Percentiles rank a stretch among this genome's conserved stretches.
Evolutionary conservation across 1,140 invertebrate species (phyloP).

Genomic region (Aphaenogaster floridana): DNA sequence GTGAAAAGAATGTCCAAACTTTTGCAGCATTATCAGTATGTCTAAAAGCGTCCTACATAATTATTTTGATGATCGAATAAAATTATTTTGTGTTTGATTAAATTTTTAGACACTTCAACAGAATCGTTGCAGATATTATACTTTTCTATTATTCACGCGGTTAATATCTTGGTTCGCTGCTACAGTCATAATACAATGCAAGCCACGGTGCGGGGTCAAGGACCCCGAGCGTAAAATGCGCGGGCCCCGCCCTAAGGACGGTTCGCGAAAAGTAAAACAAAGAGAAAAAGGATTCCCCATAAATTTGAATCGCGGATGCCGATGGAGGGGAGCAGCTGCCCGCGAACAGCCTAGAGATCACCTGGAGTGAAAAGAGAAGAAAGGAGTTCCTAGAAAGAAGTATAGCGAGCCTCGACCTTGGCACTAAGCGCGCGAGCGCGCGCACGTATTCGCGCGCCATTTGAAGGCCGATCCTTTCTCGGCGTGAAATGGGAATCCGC

Average conservation of each 20-base stretch:
- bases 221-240: constrained; percentile 2
- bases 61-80: too few species aligned
- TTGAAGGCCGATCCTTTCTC: constrained; percentile 70
- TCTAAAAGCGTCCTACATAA: too few species aligned
- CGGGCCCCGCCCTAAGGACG: background rate
- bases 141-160: background rate
- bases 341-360: background rate
- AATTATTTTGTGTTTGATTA: too few species aligned
- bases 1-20: too few species aligned
- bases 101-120: too few species aligned
- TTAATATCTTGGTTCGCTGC: too few species aligned
- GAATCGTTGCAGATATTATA: background rate
- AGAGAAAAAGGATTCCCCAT: background rate
- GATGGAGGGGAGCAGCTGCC: background rate
- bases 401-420: constrained; percentile 56
- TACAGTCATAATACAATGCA: background rate
- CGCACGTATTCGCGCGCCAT: background rate
- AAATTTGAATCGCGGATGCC: constrained; percentile 2
- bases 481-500: constrained; percentile 57
- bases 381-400: constrained; percentile 43
- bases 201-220: background rate
- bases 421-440: constrained; percentile 21
- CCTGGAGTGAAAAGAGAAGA: background rate
- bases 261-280: background rate
- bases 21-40: too few species aligned